These are phyloP conservation scores for Bolinopsis microptera DNA, from an alignment of 37 sponge, comb jelly and placozoan genomes.

Conservation along the genomic window DNA sequence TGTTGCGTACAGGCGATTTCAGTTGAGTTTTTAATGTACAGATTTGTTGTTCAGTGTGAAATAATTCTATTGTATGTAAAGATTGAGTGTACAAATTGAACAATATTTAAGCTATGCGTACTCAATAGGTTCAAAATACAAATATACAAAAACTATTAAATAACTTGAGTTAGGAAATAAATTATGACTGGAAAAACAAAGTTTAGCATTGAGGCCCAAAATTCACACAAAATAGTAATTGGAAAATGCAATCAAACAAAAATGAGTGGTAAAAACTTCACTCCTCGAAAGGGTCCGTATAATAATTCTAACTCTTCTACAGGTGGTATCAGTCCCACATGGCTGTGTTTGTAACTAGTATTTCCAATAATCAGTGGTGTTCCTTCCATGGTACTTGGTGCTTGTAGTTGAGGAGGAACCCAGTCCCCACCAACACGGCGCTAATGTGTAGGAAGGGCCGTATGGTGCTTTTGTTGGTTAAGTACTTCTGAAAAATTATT, in stretches of 20 bases:
- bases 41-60: background rate
- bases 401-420: slow-evolving; percentile 49
- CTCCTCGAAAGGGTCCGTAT: too few relatives aligned
- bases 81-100: background rate
- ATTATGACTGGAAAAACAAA: background rate
- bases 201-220: background rate
- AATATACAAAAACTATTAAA: background rate
- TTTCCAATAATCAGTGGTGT: slow-evolving; percentile 58
- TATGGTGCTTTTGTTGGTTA: slow-evolving; percentile 48
- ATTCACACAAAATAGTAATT: background rate
- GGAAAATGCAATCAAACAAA: background rate
- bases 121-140: background rate
- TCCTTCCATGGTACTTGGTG: slow-evolving; percentile 63
- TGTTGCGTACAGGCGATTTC: background rate
- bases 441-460: slow-evolving; percentile 25
- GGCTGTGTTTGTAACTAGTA: too few relatives aligned
- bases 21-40: background rate
- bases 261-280: too few relatives aligned
- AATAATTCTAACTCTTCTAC: too few relatives aligned
- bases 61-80: background rate
- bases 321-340: too few relatives aligned
- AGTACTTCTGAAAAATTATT: slow-evolving; percentile 45
- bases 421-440: slow-evolving; percentile 30
- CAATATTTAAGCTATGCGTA: background rate
- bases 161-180: background rate